phyloP scores from a whole-genome alignment of 1,140 invertebrate species.

The Scaptomyza pallida region DNA sequence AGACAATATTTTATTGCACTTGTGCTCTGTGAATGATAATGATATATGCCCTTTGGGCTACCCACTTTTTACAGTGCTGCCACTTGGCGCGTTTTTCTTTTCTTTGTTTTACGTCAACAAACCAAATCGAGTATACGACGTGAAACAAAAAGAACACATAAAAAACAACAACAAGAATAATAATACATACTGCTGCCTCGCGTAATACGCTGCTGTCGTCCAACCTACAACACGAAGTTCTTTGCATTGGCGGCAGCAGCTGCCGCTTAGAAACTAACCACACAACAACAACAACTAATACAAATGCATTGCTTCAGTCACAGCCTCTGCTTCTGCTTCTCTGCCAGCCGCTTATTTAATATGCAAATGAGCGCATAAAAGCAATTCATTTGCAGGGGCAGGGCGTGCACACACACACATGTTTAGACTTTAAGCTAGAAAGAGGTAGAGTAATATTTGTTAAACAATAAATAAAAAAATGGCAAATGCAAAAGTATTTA shows the following conservation, averaged over 20 bases:
- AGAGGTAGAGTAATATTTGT: conserved; percentile 56
- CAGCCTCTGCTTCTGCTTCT: conserved; percentile 20
- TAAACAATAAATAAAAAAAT: conserved; percentile 76
- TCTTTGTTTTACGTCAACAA: conserved; percentile 73
- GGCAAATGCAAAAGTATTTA: conserved; percentile 42
- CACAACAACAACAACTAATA: conserved; percentile 42
- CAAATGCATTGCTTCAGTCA: conserved; percentile 46
- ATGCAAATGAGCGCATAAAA: conserved; percentile 82
- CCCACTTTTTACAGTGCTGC: neutral
- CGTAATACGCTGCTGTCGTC: conserved; percentile 54
- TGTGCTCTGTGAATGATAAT: conserved; percentile 10
- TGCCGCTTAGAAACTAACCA: conserved; percentile 72
- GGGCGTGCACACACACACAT: conserved; percentile 25
- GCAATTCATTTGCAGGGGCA: conserved; percentile 75
- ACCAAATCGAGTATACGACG: conserved; percentile 71
- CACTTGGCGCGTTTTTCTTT: conserved; percentile 23
- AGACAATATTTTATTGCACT: conserved; percentile 9
- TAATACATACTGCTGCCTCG: conserved; percentile 42
- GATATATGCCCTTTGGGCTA: conserved; percentile 7
- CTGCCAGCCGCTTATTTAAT: conserved; percentile 70
- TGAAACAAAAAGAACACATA: conserved; percentile 33
- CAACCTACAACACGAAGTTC: conserved; percentile 70
- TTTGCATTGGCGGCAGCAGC: conserved; percentile 64
- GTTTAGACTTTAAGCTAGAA: neutral
- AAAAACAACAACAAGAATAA: conserved; percentile 15